A percentile compares a stretch with the other conserved stretches of the same genome.
Conservation (phyloP, 2,113 vertebrate species). For the Aphelocoma coerulescens region DNA sequence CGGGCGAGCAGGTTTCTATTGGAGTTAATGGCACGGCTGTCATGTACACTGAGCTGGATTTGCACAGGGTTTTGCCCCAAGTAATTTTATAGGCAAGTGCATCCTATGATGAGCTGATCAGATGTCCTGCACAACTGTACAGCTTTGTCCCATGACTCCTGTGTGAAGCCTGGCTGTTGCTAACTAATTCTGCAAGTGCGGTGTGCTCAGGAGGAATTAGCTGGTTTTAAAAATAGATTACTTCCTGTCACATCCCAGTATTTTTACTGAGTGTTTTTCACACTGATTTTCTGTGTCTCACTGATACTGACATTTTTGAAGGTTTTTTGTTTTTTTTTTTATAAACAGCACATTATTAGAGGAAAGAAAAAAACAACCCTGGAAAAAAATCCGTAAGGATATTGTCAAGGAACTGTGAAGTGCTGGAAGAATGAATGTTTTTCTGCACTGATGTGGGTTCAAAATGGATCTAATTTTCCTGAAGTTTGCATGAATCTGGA, state of each 20-base stretch:
- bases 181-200: neutral
- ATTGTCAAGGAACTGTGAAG: neutral
- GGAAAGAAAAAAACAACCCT: neutral
- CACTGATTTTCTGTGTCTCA: neutral
- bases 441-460: neutral
- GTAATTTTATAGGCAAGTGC: slow-evolving; percentile 34
- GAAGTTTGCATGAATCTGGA: neutral
- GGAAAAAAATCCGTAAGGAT: neutral
- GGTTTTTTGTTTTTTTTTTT: neutral
- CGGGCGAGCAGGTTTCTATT: neutral
- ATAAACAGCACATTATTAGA: neutral
- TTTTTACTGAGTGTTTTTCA: neutral
- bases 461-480: neutral
- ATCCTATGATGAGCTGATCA: rapidly evolving
- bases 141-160: neutral
- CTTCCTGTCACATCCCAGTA: neutral
- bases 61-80: slow-evolving; percentile 27
- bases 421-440: neutral
- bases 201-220: neutral
- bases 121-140: neutral
- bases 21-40: neutral
- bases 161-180: neutral
- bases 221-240: slow-evolving; percentile 38
- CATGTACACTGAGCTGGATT: neutral
- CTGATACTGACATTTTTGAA: slow-evolving; percentile 2